phyloP scores from a whole-genome alignment of 2,888 invertebrate genomes.

The Allophyes oxyacanthae region DNA sequence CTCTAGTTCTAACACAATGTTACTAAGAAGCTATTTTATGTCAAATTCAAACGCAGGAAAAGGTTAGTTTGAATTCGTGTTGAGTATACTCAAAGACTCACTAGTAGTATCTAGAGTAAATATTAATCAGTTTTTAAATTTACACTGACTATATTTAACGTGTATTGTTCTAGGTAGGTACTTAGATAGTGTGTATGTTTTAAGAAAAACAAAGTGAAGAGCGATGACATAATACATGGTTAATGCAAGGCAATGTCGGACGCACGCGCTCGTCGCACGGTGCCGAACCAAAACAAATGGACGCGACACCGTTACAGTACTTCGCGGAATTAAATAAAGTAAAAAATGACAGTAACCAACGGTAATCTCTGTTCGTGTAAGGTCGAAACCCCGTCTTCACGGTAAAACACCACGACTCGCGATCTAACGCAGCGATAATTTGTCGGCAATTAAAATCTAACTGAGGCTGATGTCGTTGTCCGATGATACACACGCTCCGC shows the following conservation, averaged over 20 bases:
- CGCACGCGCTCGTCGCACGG: conserved; percentile 58
- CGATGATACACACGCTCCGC: conserved; percentile 41
- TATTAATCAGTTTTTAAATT: too few species aligned
- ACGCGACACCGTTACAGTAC: conserved; percentile 85
- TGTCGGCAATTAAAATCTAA: conserved; percentile 73
- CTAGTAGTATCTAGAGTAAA: too few species aligned
- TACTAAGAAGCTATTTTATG: conserved; percentile 27
- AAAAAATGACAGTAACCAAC: conserved; percentile 81
- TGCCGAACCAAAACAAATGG: conserved; percentile 85
- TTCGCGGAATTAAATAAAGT: conserved; percentile 85
- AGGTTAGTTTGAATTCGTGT: conserved; percentile 29
- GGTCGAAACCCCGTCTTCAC: conserved; percentile 74
- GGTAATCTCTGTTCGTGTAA: conserved; percentile 84
- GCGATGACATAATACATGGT: conserved; percentile 61
- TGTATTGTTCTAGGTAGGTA: not conserved
- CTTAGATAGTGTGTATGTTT: too few species aligned
- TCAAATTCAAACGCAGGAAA: conserved; percentile 20
- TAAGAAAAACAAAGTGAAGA: conserved; percentile 48
- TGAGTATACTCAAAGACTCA: too few species aligned
- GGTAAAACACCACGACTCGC: conserved; percentile 66
- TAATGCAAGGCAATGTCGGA: conserved; percentile 54
- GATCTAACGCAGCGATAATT: conserved; percentile 66
- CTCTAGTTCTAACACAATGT: conserved; percentile 37
- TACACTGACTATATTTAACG: too few species aligned
- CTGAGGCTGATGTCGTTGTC: conserved; percentile 50